Percentiles rank a stretch among this genome's conserved stretches.
Conservation (phyloP, 2,888 invertebrate species). For the Bembecia ichneumoniformis region DNA sequence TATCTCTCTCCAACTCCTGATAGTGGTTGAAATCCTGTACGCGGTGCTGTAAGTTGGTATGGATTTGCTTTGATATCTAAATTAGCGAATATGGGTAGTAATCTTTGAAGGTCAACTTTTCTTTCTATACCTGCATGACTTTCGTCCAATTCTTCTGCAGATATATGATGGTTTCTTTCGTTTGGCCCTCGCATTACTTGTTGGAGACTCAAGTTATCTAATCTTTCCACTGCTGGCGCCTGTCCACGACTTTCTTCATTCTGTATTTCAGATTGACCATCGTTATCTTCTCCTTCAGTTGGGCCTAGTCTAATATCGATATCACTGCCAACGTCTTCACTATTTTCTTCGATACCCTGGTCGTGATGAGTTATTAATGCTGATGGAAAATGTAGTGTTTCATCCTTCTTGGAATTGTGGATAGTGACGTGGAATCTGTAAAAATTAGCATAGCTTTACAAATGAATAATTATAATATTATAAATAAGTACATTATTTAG, state of each 20-base stretch:
- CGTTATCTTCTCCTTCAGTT: no score
- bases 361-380: no score
- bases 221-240: background rate
- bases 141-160: background rate
- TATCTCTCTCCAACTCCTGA: no score
- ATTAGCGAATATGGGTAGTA: background rate
- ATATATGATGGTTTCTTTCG: background rate
- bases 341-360: no score
- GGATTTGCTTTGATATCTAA: no score
- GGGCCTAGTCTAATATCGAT: no score
- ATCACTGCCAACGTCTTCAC: no score
- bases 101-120: background rate
- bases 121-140: background rate
- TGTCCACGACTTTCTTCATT: background rate
- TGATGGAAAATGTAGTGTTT: no score
- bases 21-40: no score
- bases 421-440: background rate
- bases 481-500: no score
- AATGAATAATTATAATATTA: background rate
- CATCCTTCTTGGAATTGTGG: no score
- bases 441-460: background rate
- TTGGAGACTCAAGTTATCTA: background rate
- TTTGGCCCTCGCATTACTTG: background rate
- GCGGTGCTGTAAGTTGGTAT: no score
- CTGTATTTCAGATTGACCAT: background rate